These are phyloP conservation scores for Drosophila arawakana DNA, from an alignment of 1,140 invertebrate species.

Conservation along the genomic window DNA sequence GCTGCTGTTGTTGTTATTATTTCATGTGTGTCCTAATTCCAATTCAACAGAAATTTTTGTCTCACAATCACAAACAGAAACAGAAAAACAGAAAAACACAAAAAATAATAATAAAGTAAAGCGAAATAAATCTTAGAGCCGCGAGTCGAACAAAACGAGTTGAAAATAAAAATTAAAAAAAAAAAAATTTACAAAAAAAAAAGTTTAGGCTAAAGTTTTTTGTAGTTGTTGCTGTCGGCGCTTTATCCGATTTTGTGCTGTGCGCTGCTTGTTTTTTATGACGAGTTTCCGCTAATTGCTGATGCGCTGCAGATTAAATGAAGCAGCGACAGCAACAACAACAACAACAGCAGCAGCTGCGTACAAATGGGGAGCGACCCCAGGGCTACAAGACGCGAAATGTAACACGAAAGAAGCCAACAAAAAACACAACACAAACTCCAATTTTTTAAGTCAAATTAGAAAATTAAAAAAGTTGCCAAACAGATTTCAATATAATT, in stretches of 20 bases:
- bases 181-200: slow-evolving; percentile 13
- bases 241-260: slow-evolving; percentile 77
- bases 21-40: slow-evolving; percentile 81
- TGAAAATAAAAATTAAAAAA: slow-evolving; percentile 60
- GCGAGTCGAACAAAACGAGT: slow-evolving; percentile 66
- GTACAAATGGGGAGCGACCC: slow-evolving; percentile 34
- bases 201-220: slow-evolving; percentile 71
- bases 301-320: slow-evolving; percentile 80
- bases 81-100: slow-evolving; percentile 18
- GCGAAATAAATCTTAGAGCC: slow-evolving; percentile 78
- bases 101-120: slow-evolving; percentile 61
- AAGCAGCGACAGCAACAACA: slow-evolving; percentile 47
- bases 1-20: slow-evolving; percentile 52
- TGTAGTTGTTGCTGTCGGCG: slow-evolving; percentile 70
- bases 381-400: slow-evolving; percentile 33
- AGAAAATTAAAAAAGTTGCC: slow-evolving; percentile 21
- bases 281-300: slow-evolving; percentile 82
- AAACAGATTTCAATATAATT: slow-evolving; percentile 24
- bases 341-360: slow-evolving; percentile 31
- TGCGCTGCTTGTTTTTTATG: slow-evolving; percentile 71
- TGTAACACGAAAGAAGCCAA: slow-evolving; percentile 32
- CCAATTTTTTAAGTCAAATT: slow-evolving; percentile 24
- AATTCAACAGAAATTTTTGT: slow-evolving; percentile 82
- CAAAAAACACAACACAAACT: not conserved
- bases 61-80: slow-evolving; percentile 65